Evolutionary conservation across 2,888 invertebrate species (phyloP), one percentile per base, ranked within the genome.

Genomic region (Leptopilina drosophilae): DNA sequence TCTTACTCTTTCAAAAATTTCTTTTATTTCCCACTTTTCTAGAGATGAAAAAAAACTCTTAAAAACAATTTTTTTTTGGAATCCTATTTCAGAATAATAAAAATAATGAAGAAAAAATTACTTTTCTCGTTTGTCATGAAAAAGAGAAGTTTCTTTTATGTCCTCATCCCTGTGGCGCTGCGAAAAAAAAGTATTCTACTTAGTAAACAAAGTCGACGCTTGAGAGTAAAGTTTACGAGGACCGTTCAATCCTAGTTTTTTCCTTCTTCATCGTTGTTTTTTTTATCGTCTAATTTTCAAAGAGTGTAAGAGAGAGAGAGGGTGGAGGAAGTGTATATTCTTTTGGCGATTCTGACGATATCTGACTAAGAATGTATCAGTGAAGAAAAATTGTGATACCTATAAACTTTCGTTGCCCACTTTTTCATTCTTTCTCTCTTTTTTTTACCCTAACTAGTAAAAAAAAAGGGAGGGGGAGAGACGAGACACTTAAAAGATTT

Each of bases 401-500:
- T 69, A 77, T 69, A 79, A 77, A 49, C 49, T 49, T 49, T 49
- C 12, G 49, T 49, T 49, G 49, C 78, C 77, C 79, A 82, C 79
- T 78, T 80, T 80, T 73, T 77, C 73, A 78, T 78, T 82, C 80
- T 83, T 81, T 83, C 82, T 85, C 83, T 85, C 84, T 83, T 78
- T 80, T 62, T 9, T 62, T 62, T 9, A 7, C 62, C 62, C 62
- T 20, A 62, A 62, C 62, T 9, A 20, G 9, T 84, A 85, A 82
- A 82, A 82, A 80, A 82, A 8, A 8, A 5, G 42, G 7, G 42
- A 8, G 8, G 8, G 5, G 42, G 76, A 81, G 20, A 20, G 20
- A 80, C 82, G 82, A 84, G 89, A 89, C 90, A 91, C 90, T 91
- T 90, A 89, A 89, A 90, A 89, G 89, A 91, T 91, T 91, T 90